Evolutionary conservation across 2,797 vertebrate genomes (phyloP).

Genomic region (Kryptolebias ocellatus): DNA sequence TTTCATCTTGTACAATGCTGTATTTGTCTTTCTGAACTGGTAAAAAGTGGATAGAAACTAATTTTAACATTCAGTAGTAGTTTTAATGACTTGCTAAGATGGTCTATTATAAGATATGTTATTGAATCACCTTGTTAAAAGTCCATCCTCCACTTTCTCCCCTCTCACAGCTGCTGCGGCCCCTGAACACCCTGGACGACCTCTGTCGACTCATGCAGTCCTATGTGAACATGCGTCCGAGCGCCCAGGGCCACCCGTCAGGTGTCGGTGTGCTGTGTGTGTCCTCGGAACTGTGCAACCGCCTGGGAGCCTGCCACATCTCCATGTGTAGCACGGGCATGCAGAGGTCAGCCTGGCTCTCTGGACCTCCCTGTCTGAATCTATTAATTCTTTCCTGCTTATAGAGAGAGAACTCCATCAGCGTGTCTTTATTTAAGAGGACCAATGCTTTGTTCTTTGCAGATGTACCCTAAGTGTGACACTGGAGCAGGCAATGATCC

Average conservation of each 20-base stretch:
- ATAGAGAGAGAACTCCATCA: not conserved
- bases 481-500: slow-evolving; percentile 92
- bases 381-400: not conserved
- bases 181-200: slow-evolving; percentile 97
- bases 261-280: slow-evolving; percentile 90
- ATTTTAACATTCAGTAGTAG: slow-evolving; percentile 3
- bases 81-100: slow-evolving; percentile 43
- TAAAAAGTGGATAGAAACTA: not conserved
- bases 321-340: slow-evolving; percentile 95
- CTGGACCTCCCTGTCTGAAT: slow-evolving; percentile 8
- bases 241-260: slow-evolving; percentile 76
- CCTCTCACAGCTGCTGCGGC: slow-evolving; percentile 89
- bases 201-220: slow-evolving; percentile 95
- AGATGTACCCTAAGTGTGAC: slow-evolving; percentile 94
- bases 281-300: slow-evolving; percentile 95
- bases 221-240: slow-evolving; percentile 83
- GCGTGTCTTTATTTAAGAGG: not conserved
- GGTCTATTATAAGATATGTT: not conserved
- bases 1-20: not conserved
- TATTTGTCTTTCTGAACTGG: not conserved
- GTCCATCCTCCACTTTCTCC: not conserved
- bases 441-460: slow-evolving; percentile 40
- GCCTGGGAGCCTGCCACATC: slow-evolving; percentile 95
- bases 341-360: slow-evolving; percentile 87
- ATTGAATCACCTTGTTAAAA: not conserved